Base-by-base conservation (phyloP, 1,140 invertebrate genomes). In the Eueides isabella region DNA sequence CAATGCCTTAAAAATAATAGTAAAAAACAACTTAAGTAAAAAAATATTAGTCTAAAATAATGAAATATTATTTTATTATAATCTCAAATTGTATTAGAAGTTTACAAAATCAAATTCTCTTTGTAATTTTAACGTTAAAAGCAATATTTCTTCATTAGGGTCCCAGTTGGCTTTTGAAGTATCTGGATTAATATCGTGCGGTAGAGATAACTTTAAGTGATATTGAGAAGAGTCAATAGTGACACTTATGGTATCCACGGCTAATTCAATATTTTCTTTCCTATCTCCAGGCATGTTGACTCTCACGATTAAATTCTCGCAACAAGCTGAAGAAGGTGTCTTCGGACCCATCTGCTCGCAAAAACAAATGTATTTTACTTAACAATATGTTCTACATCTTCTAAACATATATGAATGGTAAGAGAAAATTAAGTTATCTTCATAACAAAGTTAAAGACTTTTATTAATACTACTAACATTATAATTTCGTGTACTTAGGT, bases 81-180 rank as follows among this genome's bases (percentile, higher is more conserved):
- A 19, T 41, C n/a, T 2, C n/a, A 2, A 19, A 9, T 23, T 12
- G 3, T 55, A 62, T 96, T 94, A 98, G 93, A 97, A 98, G 93
- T 98, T 98, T 33, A 98, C 91, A 85, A 94, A 95, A 93, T 98
- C 97, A 82, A 97, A 95, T 85, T 98, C 97, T 73, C 97, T 94
- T 38, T 93, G 90, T 80, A 98, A 93, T 35, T 94, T 94, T 44
- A 98, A 88, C 23, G 95, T 97, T 14, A 98, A 92, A 75, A 95
- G 94, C 48, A 98, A 92, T 23, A 93, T 95, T 72, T 95, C 94
- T 26, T 93, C 90, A n/a, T 95, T 94, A n/a, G 87, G 77, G 85
- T 97, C 95, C 95, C 97, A 98, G 79, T 96, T 95, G 9, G 98
- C 97, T 73, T 96, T 96, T 2, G 97, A 97, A 26, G 90, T 92